Base-by-base conservation (phyloP, 2,888 invertebrate species). In the Protodeltote pygarga region DNA sequence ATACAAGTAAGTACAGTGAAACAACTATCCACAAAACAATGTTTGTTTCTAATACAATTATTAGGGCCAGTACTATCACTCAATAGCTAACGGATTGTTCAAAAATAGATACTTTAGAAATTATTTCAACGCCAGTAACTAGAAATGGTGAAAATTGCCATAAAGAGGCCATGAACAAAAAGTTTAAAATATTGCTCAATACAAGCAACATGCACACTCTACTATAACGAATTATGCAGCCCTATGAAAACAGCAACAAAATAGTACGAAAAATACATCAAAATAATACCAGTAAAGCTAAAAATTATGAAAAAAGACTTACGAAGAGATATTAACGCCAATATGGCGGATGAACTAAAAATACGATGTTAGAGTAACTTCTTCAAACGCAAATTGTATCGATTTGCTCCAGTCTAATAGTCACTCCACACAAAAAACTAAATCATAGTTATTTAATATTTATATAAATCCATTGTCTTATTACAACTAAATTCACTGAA, bases 341-440 rank as follows among this genome's bases (percentile, higher is more conserved):
- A 94, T 94, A 94, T 94, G 94, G 94, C 94, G 94, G 94, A 93
- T 92, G 93, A 89, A 93, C 93, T 92, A 92, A 92, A 92, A 92
- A 92, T 92, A 92, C 90, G 91, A 88, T 88, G 91, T 83, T 80
- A 85, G 84, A 88, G 87, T 82, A 79, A 88, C 85, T 89, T 83
- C 85, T 83, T 81, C 82, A 82, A 87, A 81, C 77, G 80, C 81
- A 81, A 86, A 82, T 82, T 85, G 71, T 85, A 87, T 79, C 68
- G 83, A 85, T 86, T 86, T 80, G 79, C 82, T 81, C 75, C 72
- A 82, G 79, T 79, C 75, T 76, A 79, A 73, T 67, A 79, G 80
- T 81, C 89, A 89, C 90, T 84, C 84, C 86, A 87, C 92, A 81
- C 79, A 79, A 70, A 70, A 72, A 79, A 77, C 75, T 79, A 78